These are phyloP conservation scores for Microdon myrmicae DNA, from an alignment of 2,888 invertebrate genomes.

Conservation along the genomic window DNA sequence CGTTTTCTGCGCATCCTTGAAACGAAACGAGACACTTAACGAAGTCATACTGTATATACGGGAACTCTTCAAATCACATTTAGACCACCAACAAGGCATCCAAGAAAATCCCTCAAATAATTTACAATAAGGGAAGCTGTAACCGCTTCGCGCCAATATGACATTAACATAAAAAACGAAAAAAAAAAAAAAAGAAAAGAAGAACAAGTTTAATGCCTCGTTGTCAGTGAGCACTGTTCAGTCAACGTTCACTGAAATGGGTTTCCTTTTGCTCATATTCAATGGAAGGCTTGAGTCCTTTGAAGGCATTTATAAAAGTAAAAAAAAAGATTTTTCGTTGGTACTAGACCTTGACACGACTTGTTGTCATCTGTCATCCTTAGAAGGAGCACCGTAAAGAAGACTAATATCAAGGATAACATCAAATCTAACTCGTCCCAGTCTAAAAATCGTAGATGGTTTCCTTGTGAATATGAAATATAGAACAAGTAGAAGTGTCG, in stretches of 20 bases:
- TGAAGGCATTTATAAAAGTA: constrained; percentile 19
- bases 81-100: background rate
- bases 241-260: too few relatives aligned
- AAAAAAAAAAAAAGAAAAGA: constrained; percentile 8
- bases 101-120: constrained; percentile 12
- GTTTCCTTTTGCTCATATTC: constrained; percentile 30
- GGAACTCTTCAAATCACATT: too few relatives aligned
- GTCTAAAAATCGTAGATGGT: too few relatives aligned
- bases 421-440: too few relatives aligned
- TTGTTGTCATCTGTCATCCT: constrained; percentile 21
- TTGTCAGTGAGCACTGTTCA: too few relatives aligned
- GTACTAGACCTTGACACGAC: constrained; percentile 22
- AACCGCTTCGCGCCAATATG: too few relatives aligned
- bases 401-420: constrained; percentile 6
- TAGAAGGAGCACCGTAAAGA: constrained; percentile 11
- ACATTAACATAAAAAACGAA: too few relatives aligned
- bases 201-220: constrained; percentile 20
- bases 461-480: too few relatives aligned
- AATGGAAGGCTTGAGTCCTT: constrained; percentile 8
- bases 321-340: constrained; percentile 3
- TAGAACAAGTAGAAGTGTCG: too few relatives aligned
- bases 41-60: too few relatives aligned
- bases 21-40: constrained; percentile 6
- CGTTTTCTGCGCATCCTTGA: constrained; percentile 15
- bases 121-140: too few relatives aligned